Conservation (phyloP, 2,797 vertebrate genomes). For the Pitangus sulphuratus region DNA sequence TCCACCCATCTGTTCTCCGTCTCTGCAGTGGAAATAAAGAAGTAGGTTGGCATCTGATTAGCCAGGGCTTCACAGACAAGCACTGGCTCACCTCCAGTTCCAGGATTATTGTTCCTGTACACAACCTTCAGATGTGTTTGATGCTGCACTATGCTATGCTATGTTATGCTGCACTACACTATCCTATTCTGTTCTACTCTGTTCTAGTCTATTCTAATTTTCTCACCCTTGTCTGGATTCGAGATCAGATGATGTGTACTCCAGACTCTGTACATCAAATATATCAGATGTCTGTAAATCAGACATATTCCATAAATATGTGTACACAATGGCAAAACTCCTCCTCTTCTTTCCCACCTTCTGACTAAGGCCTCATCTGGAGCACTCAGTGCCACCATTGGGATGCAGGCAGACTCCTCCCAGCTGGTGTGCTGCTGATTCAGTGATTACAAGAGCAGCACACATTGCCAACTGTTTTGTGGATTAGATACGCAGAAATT, state of each 20-base stretch:
- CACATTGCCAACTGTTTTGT: background rate
- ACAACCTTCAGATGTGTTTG: background rate
- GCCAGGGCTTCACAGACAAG: background rate
- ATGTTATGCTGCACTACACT: background rate
- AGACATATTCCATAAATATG: background rate
- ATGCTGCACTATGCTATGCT: fast-evolving
- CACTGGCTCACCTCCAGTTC: background rate
- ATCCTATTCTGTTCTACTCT: background rate
- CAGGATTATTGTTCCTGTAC: background rate
- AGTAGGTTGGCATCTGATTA: background rate
- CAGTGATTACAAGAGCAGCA: background rate
- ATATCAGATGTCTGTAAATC: background rate
- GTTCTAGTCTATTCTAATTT: background rate
- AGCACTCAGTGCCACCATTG: background rate
- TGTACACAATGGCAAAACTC: background rate
- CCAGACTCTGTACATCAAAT: background rate
- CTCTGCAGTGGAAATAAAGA: background rate
- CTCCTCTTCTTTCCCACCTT: background rate
- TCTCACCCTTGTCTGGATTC: background rate
- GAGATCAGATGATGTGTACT: background rate
- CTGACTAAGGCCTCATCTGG: background rate
- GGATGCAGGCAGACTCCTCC: background rate
- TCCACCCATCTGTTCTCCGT: constrained; percentile 13
- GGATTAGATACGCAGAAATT: background rate
- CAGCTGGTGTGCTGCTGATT: constrained; percentile 17